Base-by-base conservation (phyloP, 2,888 invertebrate species). In the Junonia oenone region DNA sequence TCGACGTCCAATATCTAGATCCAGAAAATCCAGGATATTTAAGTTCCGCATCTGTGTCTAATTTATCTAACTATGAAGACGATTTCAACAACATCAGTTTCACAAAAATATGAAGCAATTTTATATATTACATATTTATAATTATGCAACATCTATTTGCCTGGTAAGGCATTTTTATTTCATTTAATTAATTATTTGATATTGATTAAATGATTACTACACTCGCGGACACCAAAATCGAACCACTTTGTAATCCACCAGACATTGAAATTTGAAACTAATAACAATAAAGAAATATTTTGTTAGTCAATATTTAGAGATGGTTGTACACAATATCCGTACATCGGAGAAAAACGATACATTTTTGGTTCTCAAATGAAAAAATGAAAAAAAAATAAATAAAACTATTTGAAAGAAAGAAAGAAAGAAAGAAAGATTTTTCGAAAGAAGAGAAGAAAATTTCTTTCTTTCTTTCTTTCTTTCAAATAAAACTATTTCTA, bases 21-120 rank as follows among this genome's bases (percentile, higher is more conserved):
- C 47, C 31, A 47, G 47, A 47, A 31, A 47, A 47, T 47, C 47
- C 31, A 47, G 47, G 47, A 47, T 47, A 47, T 47, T 47, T 47
- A 31, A 47, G 47, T 47, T 47, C 47, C 29, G 47, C 47, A 31
- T 31, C 47, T 47, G 47, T 31, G 17, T 47, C 31, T 47, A 47
- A 46, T 46, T 46, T 46, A 46, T 46, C 27, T 27, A 46, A 46
- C 27, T 46, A 46, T 46, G 46, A 46, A 46, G 46, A 46, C 1
- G 33, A 47, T 29, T 47, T 47, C 14, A 47, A 31, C 14, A 47
- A 47, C 31, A 47, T 47, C 47, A 31, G 31, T 47, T 47, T 47
- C 31, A 47, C 47, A 47, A 47, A 47, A 15, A 47, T 46, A 27
- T 47, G 47, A 29, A 47, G 31, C 29, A 29, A 29, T 29, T 29